Conservation (phyloP, 2,113 vertebrate genomes). For the Alectura lathami region DNA sequence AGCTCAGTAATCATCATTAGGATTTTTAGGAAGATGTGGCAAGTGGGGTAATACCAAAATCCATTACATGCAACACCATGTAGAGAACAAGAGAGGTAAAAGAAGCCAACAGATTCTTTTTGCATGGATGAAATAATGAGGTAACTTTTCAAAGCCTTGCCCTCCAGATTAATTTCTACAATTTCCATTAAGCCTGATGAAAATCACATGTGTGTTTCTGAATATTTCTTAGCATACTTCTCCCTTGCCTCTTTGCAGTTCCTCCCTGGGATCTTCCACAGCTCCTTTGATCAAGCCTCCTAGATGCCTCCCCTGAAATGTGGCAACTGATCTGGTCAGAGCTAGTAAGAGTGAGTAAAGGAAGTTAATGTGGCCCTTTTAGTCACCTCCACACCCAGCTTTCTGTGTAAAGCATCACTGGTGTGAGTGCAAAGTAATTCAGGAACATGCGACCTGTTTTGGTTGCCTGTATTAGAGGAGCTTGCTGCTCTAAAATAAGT, state of each 20-base stretch:
- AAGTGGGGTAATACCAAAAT: not conserved
- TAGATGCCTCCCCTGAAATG: not conserved
- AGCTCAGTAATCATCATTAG: not conserved
- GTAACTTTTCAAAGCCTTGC: not conserved
- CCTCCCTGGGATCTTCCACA: not conserved
- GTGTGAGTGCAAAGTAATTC: not conserved
- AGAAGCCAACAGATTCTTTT: not conserved
- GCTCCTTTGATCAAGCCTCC: not conserved
- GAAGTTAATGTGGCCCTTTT: not conserved
- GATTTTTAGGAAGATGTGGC: not conserved
- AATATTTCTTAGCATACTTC: rapidly evolving
- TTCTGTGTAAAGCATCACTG: not conserved
- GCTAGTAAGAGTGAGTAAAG: not conserved
- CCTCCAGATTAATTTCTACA: not conserved
- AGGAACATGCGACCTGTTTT: not conserved
- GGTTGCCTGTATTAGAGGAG: not conserved
- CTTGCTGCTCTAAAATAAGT: not conserved
- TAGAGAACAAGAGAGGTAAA: not conserved
- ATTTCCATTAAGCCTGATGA: not conserved
- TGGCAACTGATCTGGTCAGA: not conserved
- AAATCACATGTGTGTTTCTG: not conserved
- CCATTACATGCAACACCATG: not conserved
- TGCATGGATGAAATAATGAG: not conserved
- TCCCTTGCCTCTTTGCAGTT: not conserved
- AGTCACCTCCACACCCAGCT: not conserved